These are phyloP conservation scores for Thripadectes ignobilis DNA, from an alignment of 2,797 vertebrate species.

Conservation along the genomic window DNA sequence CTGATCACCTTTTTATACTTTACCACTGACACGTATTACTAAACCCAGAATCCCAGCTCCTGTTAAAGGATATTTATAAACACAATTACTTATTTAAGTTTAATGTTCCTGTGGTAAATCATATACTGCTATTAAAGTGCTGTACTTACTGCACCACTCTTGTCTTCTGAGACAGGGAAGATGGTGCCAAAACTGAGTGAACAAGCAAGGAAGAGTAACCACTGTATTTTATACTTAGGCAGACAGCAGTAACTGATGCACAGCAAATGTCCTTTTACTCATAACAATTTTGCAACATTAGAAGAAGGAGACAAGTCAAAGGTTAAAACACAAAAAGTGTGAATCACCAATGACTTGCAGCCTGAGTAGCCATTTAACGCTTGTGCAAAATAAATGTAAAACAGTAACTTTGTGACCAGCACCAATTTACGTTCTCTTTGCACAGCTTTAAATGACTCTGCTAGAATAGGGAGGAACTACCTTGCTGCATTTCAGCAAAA, in stretches of 20 bases:
- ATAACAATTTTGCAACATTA: not conserved
- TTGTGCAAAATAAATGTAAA: not conserved
- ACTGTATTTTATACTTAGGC: slow-evolving; percentile 8
- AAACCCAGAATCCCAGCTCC: slow-evolving; percentile 15
- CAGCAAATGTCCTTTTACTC: slow-evolving; percentile 13
- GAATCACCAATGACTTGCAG: not conserved
- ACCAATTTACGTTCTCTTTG: not conserved
- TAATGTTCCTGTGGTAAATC: slow-evolving; percentile 34
- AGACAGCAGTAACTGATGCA: slow-evolving; percentile 27
- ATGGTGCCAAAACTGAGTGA: slow-evolving; percentile 42
- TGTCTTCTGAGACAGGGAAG: slow-evolving; percentile 5
- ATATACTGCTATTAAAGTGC: slow-evolving; percentile 5
- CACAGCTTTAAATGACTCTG: not conserved
- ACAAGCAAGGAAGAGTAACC: not conserved
- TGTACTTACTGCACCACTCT: slow-evolving; percentile 16
- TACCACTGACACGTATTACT: not conserved
- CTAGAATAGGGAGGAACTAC: not conserved
- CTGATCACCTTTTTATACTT: slow-evolving; percentile 22
- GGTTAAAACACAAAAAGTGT: not conserved
- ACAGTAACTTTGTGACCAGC: not conserved
- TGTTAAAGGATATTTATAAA: slow-evolving; percentile 50
- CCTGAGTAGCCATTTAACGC: not conserved
- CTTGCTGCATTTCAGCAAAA: not conserved
- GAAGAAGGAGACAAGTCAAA: not conserved
- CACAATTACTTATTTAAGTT: slow-evolving; percentile 45